A percentile compares a stretch with the other conserved stretches of the same genome.
phyloP scores from a whole-genome alignment of 2,888 invertebrate genomes.

The Cantharis nigra region DNA sequence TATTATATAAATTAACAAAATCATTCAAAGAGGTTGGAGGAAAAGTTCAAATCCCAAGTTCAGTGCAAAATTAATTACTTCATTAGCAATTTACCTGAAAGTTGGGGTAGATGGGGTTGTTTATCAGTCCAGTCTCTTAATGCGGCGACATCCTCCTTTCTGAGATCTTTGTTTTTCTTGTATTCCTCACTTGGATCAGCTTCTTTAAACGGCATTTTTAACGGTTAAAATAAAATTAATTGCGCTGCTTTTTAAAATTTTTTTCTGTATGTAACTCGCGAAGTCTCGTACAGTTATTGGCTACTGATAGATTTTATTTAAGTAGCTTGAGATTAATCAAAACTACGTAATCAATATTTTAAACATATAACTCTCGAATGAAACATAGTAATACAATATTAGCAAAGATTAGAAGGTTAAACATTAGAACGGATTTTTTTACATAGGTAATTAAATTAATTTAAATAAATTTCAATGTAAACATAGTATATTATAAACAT shows the following conservation, averaged over 20 bases:
- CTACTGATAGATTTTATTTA: neutral
- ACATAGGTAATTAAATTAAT: neutral
- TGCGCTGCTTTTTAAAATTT: no score
- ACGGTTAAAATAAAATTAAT: no score
- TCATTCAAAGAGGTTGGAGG: no score
- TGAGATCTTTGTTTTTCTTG: slow-evolving; percentile 64
- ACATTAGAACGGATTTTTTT: neutral
- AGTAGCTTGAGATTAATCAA: neutral
- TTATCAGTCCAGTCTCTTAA: slow-evolving; percentile 67
- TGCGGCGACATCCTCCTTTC: slow-evolving; percentile 63
- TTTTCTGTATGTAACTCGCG: neutral
- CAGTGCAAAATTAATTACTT: no score
- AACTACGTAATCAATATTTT: neutral
- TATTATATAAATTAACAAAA: no score
- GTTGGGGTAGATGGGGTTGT: slow-evolving; percentile 70
- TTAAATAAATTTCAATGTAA: neutral
- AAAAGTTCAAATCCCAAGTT: no score
- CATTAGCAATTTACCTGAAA: slow-evolving; percentile 54
- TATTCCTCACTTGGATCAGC: slow-evolving; percentile 60
- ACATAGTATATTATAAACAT: neutral
- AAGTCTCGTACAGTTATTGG: neutral
- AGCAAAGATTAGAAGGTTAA: neutral
- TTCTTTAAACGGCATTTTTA: slow-evolving; percentile 1
- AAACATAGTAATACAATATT: neutral
- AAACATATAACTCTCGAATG: neutral